Conservation (phyloP, 1,140 invertebrate genomes). For the Limonius californicus region DNA sequence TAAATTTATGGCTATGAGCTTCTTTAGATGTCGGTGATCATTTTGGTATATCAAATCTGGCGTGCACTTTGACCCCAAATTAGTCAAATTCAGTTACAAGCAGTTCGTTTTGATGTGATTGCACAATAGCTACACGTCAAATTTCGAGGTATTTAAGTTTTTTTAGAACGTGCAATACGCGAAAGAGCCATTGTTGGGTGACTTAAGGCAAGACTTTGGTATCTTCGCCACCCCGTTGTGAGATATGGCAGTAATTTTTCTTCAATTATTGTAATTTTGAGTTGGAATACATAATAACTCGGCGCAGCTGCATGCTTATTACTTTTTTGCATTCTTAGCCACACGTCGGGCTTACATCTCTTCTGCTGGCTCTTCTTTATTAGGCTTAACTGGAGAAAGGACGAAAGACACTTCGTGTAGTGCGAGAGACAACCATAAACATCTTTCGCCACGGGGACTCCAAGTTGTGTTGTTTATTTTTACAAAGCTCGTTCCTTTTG, state of each 20-base stretch:
- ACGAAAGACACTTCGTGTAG: background rate
- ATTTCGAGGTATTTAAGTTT: no score
- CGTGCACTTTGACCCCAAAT: no score
- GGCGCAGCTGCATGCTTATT: background rate
- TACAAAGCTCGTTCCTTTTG: slow-evolving; percentile 8
- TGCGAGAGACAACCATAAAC: background rate
- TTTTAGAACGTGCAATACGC: no score
- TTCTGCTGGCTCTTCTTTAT: background rate
- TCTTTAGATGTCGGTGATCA: no score
- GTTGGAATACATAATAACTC: background rate
- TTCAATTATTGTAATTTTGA: background rate
- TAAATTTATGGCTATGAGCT: no score
- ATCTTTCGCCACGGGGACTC: slow-evolving; percentile 1
- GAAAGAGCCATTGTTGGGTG: no score
- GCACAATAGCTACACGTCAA: no score
- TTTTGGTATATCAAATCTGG: no score
- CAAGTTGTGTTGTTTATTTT: slow-evolving; percentile 5
- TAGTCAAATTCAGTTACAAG: no score
- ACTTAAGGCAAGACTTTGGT: no score
- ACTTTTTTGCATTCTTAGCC: background rate
- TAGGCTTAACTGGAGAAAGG: background rate
- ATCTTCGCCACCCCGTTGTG: background rate
- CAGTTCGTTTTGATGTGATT: no score
- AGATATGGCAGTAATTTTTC: slow-evolving; percentile 9
- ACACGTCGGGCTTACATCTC: background rate